Evolutionary conservation across 92 coral and sea anemone genomes (phyloP).

Genomic region (Epizoanthus ramosus): DNA sequence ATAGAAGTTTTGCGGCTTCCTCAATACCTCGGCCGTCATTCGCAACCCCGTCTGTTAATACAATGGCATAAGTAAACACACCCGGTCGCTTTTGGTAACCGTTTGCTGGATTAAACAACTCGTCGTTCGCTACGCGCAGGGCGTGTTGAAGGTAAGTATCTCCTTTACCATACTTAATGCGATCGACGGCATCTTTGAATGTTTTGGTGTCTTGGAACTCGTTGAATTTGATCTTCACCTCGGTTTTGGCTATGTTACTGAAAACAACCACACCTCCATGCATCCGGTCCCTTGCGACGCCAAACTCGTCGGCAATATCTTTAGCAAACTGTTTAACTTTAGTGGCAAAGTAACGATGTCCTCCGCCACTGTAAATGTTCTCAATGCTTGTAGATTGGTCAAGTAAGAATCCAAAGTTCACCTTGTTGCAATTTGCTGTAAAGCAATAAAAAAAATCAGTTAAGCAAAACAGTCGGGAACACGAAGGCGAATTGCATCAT

Average conservation of each 20-base stretch:
- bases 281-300: not conserved
- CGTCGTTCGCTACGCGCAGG: not conserved
- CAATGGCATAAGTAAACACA: too few relatives aligned
- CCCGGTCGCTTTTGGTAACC: not conserved
- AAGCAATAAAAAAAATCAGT: too few relatives aligned
- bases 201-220: not conserved
- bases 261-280: not conserved
- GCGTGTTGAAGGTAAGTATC: not conserved
- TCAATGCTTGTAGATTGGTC: not conserved
- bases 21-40: too few relatives aligned
- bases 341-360: not conserved
- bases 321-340: not conserved
- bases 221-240: not conserved
- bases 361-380: not conserved
- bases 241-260: not conserved
- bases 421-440: too few relatives aligned
- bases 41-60: too few relatives aligned
- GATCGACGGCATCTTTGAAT: not conserved
- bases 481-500: too few relatives aligned
- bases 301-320: not conserved
- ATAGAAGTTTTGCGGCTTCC: too few relatives aligned
- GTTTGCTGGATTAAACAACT: not conserved
- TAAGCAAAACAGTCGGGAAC: too few relatives aligned
- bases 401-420: not conserved
- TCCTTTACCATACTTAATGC: not conserved